A percentile compares a stretch with the other conserved stretches of the same genome.
Conservation (phyloP, 1,140 invertebrate species). For the Oppia nitens region DNA sequence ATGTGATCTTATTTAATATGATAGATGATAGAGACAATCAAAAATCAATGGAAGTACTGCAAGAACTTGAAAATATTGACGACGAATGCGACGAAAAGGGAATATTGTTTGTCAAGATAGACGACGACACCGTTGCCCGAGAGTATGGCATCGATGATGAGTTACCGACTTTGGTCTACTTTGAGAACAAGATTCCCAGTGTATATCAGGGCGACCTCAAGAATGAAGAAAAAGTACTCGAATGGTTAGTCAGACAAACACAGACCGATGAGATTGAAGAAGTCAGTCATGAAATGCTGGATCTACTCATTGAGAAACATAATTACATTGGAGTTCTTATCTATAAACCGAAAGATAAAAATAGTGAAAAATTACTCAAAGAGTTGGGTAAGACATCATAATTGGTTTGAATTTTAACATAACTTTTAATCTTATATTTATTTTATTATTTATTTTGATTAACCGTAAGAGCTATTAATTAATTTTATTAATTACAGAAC, state of each 20-base stretch:
- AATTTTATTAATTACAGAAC: constrained; percentile 5
- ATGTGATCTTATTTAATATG: constrained; percentile 15
- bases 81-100: constrained; percentile 24
- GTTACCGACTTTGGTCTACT: constrained; percentile 44
- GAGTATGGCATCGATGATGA: constrained; percentile 24
- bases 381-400: constrained; percentile 46
- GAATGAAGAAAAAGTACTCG: constrained; percentile 74
- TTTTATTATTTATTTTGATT: constrained; percentile 9
- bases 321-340: constrained; percentile 71
- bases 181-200: constrained; percentile 76
- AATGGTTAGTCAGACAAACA: constrained; percentile 78
- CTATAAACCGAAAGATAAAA: constrained; percentile 41
- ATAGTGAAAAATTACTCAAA: constrained; percentile 67
- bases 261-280: constrained; percentile 90
- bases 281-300: constrained; percentile 82
- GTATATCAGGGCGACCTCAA: constrained; percentile 68
- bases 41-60: constrained; percentile 23
- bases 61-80: constrained; percentile 30
- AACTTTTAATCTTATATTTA: background rate
- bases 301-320: constrained; percentile 66
- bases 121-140: constrained; percentile 22
- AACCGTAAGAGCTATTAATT: background rate
- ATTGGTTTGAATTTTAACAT: background rate
- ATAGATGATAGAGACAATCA: constrained; percentile 27
- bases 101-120: constrained; percentile 25